Base-by-base conservation (phyloP, 2,888 invertebrate genomes). In the Platycnemis pennipes region DNA sequence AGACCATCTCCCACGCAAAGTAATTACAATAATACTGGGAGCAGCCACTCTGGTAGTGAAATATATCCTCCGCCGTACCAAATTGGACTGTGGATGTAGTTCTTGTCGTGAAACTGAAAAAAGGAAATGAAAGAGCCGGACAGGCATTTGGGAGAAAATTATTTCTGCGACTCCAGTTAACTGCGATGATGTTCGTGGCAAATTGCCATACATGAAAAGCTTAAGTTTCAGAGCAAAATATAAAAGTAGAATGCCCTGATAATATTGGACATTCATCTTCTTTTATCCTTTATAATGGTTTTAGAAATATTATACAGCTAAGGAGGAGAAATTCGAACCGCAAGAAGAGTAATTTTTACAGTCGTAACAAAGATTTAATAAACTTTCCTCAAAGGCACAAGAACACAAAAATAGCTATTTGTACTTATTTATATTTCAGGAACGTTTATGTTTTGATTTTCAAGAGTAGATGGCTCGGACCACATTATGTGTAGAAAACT, bases 341-440 rank as follows among this genome's bases (percentile, higher is more conserved):
- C 63, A 42, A 56, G 53, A 56, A 91, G 91, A 42, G 42, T 42
- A 63, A 63, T 91, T 91, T 91, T 91, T 91, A 91, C 56, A 91
- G 56, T 91, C 91, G 44, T 91, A 91, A 91, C 91, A 91, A 91
- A 91, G 63, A 91, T 91, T 91, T 63, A 91, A 89, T 89, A 53
- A 88, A 91, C 91, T 91, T 91, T 91, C 91, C 91, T 63, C 91
- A 63, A 91, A 91, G 91, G 91, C 91, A 91, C 91, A 91, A 91
- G 91, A 91, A 91, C 91, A 91, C 91, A 91, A 91, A 91, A 91
- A 91, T 91, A 91, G 91, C 91, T 42, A 91, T 91, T 91, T 91
- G 91, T 91, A 91, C 91, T 91, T 91, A 91, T 91, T 77, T 69
- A 91, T 91, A 91, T 91, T 91, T 91, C 91, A 91, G 91, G 91